These are phyloP conservation scores for Melieria picta DNA, from an alignment of 2,888 invertebrate genomes.

Conservation along the genomic window DNA sequence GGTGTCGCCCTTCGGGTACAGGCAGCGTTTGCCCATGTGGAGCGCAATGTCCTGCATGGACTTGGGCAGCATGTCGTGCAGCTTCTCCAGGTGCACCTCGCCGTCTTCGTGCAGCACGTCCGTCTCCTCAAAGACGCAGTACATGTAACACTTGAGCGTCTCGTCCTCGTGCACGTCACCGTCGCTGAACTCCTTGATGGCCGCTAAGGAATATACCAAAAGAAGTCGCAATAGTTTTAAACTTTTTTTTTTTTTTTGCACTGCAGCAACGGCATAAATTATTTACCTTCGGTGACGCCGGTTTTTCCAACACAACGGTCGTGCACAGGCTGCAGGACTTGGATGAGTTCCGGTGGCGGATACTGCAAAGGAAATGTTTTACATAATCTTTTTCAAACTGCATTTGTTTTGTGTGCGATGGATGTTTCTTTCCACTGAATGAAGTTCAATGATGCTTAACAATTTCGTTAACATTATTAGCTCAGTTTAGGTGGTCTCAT, in stretches of 20 bases:
- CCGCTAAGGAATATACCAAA: slow-evolving; percentile 40
- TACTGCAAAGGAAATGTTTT: slow-evolving; percentile 46
- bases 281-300: slow-evolving; percentile 56
- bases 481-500: too few relatives aligned
- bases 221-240: too few relatives aligned
- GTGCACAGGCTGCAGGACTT: slow-evolving; percentile 50
- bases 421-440: neutral
- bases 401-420: neutral
- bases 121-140: slow-evolving; percentile 54
- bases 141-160: slow-evolving; percentile 56
- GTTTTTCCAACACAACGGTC: slow-evolving; percentile 54
- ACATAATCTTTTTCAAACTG: slow-evolving; percentile 21
- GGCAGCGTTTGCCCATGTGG: slow-evolving; percentile 53
- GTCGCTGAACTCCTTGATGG: slow-evolving; percentile 58
- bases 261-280: too few relatives aligned
- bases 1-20: slow-evolving; percentile 52
- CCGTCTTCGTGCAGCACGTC: slow-evolving; percentile 52
- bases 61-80: slow-evolving; percentile 49
- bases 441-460: too few relatives aligned
- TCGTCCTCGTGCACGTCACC: slow-evolving; percentile 56
- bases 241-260: too few relatives aligned
- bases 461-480: too few relatives aligned
- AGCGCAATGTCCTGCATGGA: slow-evolving; percentile 51
- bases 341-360: slow-evolving; percentile 55
- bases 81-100: slow-evolving; percentile 53